Evolutionary conservation across 2,113 vertebrate species (phyloP), one percentile per base, ranked within the genome.

Genomic region (Prolemur simus): DNA sequence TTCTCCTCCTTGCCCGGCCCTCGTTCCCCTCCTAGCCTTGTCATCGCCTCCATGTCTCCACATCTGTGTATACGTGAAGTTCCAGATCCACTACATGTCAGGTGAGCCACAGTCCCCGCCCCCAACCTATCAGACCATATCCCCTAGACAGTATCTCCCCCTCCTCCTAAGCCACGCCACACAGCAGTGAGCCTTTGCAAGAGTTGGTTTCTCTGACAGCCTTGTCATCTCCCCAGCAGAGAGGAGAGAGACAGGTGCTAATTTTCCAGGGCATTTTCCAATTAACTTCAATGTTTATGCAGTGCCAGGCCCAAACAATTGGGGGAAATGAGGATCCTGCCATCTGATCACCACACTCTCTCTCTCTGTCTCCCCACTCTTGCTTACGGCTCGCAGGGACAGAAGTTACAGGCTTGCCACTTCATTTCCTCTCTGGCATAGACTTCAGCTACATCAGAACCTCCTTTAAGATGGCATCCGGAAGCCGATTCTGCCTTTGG

Each of bases 21-120:
- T 8, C 0, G 1, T 2, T 8, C 39, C 63, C 6, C 9, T 14
- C 3, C 2, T 2, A 17, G 4, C 6, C 20, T 49, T 47, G 66
- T 76, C 25, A 10, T 9, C 25, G 23, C 32, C 18, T 45, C 80
- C 0, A 0, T 2, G 9, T n/a, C 6, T 54, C 37, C 54, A 42
- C 39, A 3, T 29, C 8, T 7, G 39, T 9, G 21, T 0, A 6
- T 2, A 8, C 0, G 0, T 7, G 8, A 29, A 3, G 15, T 10
- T 23, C 20, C 8, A 4, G 11, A 5, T 8, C 14, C 12, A 1
- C 4, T 34, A 2, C 12, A 4, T 2, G 34, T 45, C 15, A 25
- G 20, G 1, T 0, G 32, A 74, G 25, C 63, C n/a, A 18, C 15
- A 29, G 1, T 2, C 7, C 13, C 8, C 0, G 0, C 2, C 25